Evolutionary conservation across 2,113 vertebrate species (phyloP).

Genomic region (Triplophysa rosa): DNA sequence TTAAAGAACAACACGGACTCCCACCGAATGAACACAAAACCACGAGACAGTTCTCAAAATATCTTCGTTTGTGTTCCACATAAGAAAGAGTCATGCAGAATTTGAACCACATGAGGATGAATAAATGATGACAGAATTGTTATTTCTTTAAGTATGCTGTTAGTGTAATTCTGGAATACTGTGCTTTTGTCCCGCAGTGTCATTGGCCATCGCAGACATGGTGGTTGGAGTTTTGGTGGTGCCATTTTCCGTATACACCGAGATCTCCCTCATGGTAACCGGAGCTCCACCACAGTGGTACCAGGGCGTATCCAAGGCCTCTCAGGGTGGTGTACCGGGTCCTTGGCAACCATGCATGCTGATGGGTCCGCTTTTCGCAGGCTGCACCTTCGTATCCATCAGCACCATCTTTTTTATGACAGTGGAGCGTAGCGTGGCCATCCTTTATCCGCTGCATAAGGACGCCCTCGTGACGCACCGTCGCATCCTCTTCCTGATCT

Average conservation of each 20-base stretch:
- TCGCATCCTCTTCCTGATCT: slow-evolving; percentile 71
- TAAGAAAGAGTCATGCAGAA: too few species aligned
- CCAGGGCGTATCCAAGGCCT: slow-evolving; percentile 55
- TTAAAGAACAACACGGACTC: too few species aligned
- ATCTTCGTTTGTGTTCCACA: too few species aligned
- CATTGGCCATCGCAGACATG: slow-evolving; percentile 80
- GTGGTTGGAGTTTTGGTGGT: slow-evolving; percentile 78
- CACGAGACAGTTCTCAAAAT: too few species aligned
- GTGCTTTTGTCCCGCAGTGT: slow-evolving; percentile 65
- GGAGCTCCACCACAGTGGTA: slow-evolving; percentile 65
- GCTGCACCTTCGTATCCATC: slow-evolving; percentile 85
- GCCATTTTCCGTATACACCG: slow-evolving; percentile 81
- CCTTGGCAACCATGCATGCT: slow-evolving; percentile 77
- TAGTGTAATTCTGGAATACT: background rate
- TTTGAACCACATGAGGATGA: too few species aligned
- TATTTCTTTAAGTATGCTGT: background rate
- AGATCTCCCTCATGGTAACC: slow-evolving; percentile 75
- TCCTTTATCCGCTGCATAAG: slow-evolving; percentile 79
- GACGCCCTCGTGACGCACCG: slow-evolving; percentile 74
- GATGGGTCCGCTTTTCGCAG: slow-evolving; percentile 80
- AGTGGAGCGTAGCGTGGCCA: slow-evolving; percentile 78
- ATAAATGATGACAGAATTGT: background rate
- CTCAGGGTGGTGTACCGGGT: slow-evolving; percentile 22
- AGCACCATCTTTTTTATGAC: slow-evolving; percentile 84
- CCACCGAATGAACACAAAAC: too few species aligned